phyloP scores from a whole-genome alignment of 1,140 invertebrate species.

The Lamellibrachia luymesi region DNA sequence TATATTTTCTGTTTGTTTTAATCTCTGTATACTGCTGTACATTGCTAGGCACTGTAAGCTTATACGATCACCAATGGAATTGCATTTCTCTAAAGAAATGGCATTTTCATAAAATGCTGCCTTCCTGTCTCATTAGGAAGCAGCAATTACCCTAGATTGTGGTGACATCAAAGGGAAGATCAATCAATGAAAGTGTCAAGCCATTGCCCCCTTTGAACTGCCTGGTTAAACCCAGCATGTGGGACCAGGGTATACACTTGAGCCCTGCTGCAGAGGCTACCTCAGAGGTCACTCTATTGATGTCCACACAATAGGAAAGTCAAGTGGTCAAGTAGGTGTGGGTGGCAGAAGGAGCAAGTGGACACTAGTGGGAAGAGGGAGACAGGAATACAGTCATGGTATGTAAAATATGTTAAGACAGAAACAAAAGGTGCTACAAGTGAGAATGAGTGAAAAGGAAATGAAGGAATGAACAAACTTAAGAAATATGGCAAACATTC shows the following conservation, averaged over 20 bases:
- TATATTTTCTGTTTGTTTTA: not conserved
- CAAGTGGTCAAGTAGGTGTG: not conserved
- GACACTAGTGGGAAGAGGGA: not conserved
- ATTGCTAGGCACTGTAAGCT: not conserved
- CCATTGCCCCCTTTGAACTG: not conserved
- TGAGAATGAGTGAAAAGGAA: too few relatives aligned
- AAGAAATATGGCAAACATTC: too few relatives aligned
- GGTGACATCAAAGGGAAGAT: not conserved
- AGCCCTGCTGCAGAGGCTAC: not conserved
- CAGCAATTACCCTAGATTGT: not conserved
- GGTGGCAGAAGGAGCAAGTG: not conserved
- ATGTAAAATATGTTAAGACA: not conserved
- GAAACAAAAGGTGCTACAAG: too few relatives aligned
- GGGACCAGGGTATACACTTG: not conserved
- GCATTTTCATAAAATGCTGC: not conserved
- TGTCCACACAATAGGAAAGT: not conserved
- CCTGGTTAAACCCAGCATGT: not conserved
- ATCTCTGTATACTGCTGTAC: not conserved
- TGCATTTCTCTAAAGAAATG: not conserved
- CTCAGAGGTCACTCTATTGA: not conserved
- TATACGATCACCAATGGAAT: not conserved
- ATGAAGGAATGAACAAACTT: too few relatives aligned
- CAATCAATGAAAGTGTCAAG: not conserved
- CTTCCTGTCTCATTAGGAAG: not conserved
- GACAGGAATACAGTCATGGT: not conserved